A percentile compares a stretch with the other conserved stretches of the same genome.
These are phyloP conservation scores for Agrenia bidenticulata DNA, from an alignment of 2,888 invertebrate species.

Conservation along the genomic window DNA sequence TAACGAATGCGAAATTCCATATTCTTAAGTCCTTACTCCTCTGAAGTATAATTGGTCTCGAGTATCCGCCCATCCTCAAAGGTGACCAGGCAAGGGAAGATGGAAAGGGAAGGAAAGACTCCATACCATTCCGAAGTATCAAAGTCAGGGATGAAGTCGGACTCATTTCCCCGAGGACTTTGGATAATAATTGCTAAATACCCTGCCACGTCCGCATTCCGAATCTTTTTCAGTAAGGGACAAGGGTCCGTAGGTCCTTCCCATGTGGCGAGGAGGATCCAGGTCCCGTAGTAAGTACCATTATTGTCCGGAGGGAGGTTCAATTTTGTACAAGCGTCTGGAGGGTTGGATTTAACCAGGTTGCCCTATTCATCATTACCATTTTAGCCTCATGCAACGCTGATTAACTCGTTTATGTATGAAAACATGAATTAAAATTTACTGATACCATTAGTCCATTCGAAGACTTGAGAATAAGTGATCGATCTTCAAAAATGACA, in stretches of 20 bases:
- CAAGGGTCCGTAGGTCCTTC: slow-evolving; percentile 4
- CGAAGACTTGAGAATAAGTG: slow-evolving; percentile 8
- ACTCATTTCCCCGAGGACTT: slow-evolving; percentile 34
- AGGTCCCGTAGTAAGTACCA: slow-evolving; percentile 16
- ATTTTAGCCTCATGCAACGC: no score
- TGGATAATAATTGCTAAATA: slow-evolving; percentile 46
- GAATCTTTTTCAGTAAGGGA: slow-evolving; percentile 26
- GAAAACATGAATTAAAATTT: neutral
- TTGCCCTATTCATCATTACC: no score
- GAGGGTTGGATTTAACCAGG: slow-evolving; percentile 17
- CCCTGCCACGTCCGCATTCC: slow-evolving; percentile 39
- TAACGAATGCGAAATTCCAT: neutral
- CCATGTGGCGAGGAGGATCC: slow-evolving; percentile 24
- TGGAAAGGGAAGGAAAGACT: neutral
- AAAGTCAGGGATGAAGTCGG: slow-evolving; percentile 25
- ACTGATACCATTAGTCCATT: slow-evolving; percentile 11
- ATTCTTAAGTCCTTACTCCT: slow-evolving; percentile 7
- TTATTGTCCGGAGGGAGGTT: slow-evolving; percentile 16
- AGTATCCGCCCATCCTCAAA: slow-evolving; percentile 7
- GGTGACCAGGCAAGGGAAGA: slow-evolving; percentile 15
- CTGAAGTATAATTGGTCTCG: slow-evolving; percentile 2
- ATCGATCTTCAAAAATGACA: slow-evolving; percentile 25
- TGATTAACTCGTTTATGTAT: no score
- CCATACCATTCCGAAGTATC: slow-evolving; percentile 1
- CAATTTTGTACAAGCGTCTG: slow-evolving; percentile 23